Percentiles rank a stretch among this genome's conserved stretches.
phyloP scores from a whole-genome alignment of 2,113 vertebrate species.

The Bubo bubo region DNA sequence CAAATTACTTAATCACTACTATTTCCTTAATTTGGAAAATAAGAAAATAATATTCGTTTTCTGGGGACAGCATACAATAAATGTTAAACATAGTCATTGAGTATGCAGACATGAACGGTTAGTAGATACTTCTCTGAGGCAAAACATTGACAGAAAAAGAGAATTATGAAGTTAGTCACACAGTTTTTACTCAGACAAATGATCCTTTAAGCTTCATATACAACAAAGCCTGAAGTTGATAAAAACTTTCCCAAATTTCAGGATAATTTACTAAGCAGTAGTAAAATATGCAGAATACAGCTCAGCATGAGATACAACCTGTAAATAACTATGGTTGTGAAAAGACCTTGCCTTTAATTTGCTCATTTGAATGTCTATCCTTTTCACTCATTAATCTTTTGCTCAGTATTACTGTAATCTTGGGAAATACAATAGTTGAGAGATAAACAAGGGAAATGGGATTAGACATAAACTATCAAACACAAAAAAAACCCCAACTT shows the following conservation, averaged over 20 bases:
- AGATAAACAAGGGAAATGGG: background rate
- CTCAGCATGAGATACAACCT: background rate
- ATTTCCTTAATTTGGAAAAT: background rate
- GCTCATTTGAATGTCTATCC: background rate
- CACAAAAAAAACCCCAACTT: background rate
- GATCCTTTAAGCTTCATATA: background rate
- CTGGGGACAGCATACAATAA: background rate
- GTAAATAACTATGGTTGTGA: background rate
- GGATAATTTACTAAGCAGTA: background rate
- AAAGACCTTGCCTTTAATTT: background rate
- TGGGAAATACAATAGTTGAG: background rate
- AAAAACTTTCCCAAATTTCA: background rate
- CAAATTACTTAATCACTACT: background rate
- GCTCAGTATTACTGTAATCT: background rate
- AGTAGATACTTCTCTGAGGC: background rate
- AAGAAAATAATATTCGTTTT: background rate
- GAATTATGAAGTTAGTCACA: background rate
- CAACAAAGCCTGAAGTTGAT: background rate
- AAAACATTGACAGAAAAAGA: background rate
- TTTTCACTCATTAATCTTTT: background rate
- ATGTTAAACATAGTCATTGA: background rate
- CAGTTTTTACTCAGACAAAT: background rate
- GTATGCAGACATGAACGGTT: background rate
- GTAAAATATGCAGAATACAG: background rate
- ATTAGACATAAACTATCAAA: background rate